A percentile compares a stretch with the other conserved stretches of the same genome.
Conservation (phyloP, 1,140 invertebrate genomes). For the Schmidtea mediterranea region DNA sequence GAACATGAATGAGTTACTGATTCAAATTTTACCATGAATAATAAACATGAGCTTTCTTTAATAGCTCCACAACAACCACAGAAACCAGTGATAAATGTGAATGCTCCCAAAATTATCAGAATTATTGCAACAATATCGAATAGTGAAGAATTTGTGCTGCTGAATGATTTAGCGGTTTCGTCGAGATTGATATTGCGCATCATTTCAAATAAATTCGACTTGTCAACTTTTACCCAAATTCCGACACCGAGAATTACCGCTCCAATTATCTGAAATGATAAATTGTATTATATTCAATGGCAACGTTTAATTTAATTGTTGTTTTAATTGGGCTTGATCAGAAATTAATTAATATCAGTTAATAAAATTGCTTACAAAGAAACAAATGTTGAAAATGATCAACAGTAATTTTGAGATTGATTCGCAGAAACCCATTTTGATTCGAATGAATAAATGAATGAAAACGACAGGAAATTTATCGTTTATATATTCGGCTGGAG, state of each 20-base stretch:
- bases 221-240: conserved; percentile 45
- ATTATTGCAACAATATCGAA: conserved; percentile 23
- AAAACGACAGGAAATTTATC: too few relatives aligned
- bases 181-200: conserved; percentile 23
- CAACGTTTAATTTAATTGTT: too few relatives aligned
- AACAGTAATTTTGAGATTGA: conserved; percentile 37
- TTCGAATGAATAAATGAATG: too few relatives aligned
- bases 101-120: conserved; percentile 42
- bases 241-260: conserved; percentile 42
- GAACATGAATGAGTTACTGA: neutral
- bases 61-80: conserved; percentile 65
- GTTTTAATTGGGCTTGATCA: too few relatives aligned
- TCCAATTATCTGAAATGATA: conserved; percentile 35
- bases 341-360: too few relatives aligned
- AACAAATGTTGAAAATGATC: conserved; percentile 42
- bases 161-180: conserved; percentile 10
- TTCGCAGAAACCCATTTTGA: conserved; percentile 3
- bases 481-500: too few relatives aligned
- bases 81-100: conserved; percentile 55
- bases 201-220: conserved; percentile 38
- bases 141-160: conserved; percentile 8
- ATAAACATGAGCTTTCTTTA: conserved; percentile 51
- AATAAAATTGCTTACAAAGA: conserved; percentile 39
- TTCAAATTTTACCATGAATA: conserved; percentile 35
- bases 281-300: too few relatives aligned